Evolutionary conservation across 1,140 invertebrate genomes (phyloP), one percentile per base, ranked within the genome.

Genomic region (Stegodyphus mimosarum): DNA sequence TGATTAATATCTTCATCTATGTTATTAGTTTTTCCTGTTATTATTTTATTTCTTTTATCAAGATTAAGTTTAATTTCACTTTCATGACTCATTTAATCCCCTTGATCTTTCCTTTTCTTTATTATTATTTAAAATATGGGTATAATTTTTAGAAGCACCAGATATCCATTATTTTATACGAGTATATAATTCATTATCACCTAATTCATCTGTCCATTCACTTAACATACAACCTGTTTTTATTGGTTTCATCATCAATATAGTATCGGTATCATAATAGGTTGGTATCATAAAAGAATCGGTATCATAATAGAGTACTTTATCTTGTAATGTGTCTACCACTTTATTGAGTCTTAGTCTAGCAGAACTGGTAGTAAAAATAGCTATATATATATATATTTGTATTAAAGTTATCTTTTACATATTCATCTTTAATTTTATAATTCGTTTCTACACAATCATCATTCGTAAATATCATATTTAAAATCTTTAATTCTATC

Each of bases 261-360:
- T 80, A 60, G 5, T 2, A 60, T 60, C 9, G 1, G 78, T 80
- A 50, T 80, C 69, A 63, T 50, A 80, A 71, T 80, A 80, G 0
- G n/a, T n/a, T n/a, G n/a, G n/a, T n/a, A n/a, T n/a, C n/a, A 60
- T 15, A 2, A 60, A 1, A 15, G 9, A 10, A 60, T 60, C 9
- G 1, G 78, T 80, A 50, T 80, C 69, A 63, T 50, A 80, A 71
- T 80, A 80, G 0, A 80, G 9, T 55, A 80, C 69, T 60, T 80
- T 72, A n/a, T 80, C 67, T 15, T n/a, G 67, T 60, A 80, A 71
- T 72, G 55, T 70, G 60, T 80, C 52, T 11, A 80, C 7, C 69
- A 51, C 50, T 70, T 70, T 48, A 49, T 71, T 60, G n/a, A 71
- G 63, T 72, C 55, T 80, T 33, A 80, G 49, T 72, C 69, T 60